Evolutionary conservation across 2,797 vertebrate species (phyloP), one percentile per base, ranked within the genome.

Genomic region (Morelia viridis): DNA sequence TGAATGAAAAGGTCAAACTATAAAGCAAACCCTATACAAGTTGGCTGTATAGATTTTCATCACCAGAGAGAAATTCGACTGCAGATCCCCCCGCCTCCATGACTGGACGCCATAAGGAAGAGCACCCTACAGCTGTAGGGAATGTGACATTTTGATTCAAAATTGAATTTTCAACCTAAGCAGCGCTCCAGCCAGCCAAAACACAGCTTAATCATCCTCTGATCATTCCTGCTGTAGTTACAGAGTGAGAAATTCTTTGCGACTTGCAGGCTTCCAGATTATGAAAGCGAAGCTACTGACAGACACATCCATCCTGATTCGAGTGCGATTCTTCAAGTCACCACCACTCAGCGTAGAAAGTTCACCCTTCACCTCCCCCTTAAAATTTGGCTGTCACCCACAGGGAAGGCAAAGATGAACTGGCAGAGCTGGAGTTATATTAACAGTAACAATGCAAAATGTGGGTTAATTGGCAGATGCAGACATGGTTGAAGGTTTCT

Each of bases 161-260:
- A 90, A 91, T 93, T 91, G 86, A 91, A 91, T 91, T 91, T 83
- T 71, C 89, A 93, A 88, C 50, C n/a, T 35, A 91, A 71, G 85
- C 92, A 88, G 89, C 61, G 60, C 64, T 50, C 85, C 86, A 68
- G 86, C 71, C 71, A 71, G 76, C 61, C 76, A 93, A 91, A 91
- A 91, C 89, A 91, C 26, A 57, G 85, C 28, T 90, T 88, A 90
- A 93, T 65, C 31, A 58, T 53, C 61, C 71, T 88, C 60, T 84
- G 71, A 93, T 58, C 71, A 13, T 88, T 31, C 80, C 53, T 13
- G 31, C 56, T 60, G 62, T 84, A 88, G 60, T 85, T 90, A 64
- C 85, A 85, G 85, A 35, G 86, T 84, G 61, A 83, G 41, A 91
- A 85, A 91, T 88, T 76, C 89, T 91, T 88, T 88, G 86, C 58